Base-by-base conservation (phyloP, 1,140 invertebrate genomes). In the Drosophila ercepeae region DNA sequence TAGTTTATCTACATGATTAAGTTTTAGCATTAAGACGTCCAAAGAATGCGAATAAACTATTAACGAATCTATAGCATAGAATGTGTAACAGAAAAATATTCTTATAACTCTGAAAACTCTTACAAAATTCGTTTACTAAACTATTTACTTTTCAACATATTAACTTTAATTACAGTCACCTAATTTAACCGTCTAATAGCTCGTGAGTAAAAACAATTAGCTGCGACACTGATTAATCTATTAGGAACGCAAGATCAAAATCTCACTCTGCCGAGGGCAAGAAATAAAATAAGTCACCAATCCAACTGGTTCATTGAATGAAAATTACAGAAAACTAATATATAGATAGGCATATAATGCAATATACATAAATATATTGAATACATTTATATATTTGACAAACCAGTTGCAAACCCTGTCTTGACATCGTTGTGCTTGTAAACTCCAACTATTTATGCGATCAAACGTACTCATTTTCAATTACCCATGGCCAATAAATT, bases 241-340 rank as follows among this genome's bases (percentile, higher is more conserved):
- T 25, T 59, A 36, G 54, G 29, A 60, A 46, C 60, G 41, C 59
- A 42, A 16, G 57, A 48, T 46, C 11, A 3, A 48, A 19, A 27
- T 25, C 5, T 29, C 23, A 16, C 27, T 7, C 29, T 34, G 8
- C 19, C n/a, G 36, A 14, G 16, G 58, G 13, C 14, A 2, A 29
- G n/a, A 41, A 6, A 19, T 32, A 9, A 16, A 18, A 39, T 44
- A 36, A n/a, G 13, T 1, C 3, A 18, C 21, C 55, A n/a, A 46
- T 64, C 29, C 48, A 60, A 64, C 60, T 64, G 29, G 60, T 64
- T 61, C 55, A 63, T 44, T n/a, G n/a, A n/a, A n/a, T n/a, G n/a
- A n/a, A n/a, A n/a, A n/a, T n/a, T 16, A 25, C 21, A 39, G 39
- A 64, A 49, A 27, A 21, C 11, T 39, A 18, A 2, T 4, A 23